Base-by-base conservation (phyloP, 2,888 invertebrate genomes). In the Hypomecis atomaria region DNA sequence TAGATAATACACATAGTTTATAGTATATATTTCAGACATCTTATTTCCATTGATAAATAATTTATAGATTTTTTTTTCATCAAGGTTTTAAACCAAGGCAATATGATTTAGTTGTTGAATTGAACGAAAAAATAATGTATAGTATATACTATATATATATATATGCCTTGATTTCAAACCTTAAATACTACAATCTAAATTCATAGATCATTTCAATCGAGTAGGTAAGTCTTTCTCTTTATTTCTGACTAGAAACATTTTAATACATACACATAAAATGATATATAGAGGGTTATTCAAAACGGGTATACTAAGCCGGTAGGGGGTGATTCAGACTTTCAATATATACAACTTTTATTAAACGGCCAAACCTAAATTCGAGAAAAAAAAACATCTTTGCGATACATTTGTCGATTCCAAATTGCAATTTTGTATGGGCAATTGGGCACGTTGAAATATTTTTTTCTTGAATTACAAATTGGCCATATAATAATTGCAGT, bases 171-270 rank as follows among this genome's bases (percentile, higher is more conserved):
- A 40, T 52, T 52, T 42, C 10, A 10, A 11, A 52, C 52, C 50
- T 36, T 50, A 37, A 38, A 9, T 5, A 37, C 36, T 23, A 38
- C 23, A 33, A 9, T 13, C 38, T 23, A 10, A 52, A 48, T 36
- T 45, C 37, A 44, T 40, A 56, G 13, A 62, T 59, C 23, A 49
- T 40, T 37, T 37, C 53, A 62, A 48, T 63, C 11, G 38, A 38
- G 11, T 34, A 42, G 60, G 60, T 66, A 42, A 62, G 60, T 66
- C 54, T 65, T 61, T 69, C 55, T 69, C 68, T 67, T 44, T 53
- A 44, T 69, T 62, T 64, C 23, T 73, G 73, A 73, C 72, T 72
- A 73, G 73, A 73, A 65, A 52, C 37, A 59, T 62, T 67, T 23
- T 60, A 54, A 62, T 50, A 67, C 47, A 45, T 50, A 45, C 56